phyloP scores from a whole-genome alignment of 2,888 invertebrate species.

The Drosophila nigricruria region DNA sequence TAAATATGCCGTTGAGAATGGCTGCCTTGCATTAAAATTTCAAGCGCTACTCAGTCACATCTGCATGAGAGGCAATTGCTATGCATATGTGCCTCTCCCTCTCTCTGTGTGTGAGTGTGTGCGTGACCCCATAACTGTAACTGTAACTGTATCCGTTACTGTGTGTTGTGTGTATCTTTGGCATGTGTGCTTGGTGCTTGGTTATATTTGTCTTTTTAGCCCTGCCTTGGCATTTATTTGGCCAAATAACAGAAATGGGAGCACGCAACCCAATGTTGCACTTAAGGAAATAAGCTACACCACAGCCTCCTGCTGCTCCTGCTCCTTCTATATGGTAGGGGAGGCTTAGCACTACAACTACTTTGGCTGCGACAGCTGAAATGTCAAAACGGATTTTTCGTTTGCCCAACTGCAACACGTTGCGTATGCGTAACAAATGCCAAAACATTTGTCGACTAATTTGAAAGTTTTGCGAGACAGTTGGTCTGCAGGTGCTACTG shows the following conservation, averaged over 20 bases:
- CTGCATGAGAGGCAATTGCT: slow-evolving; percentile 65
- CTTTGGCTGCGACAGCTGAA: slow-evolving; percentile 2
- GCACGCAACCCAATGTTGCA: slow-evolving; percentile 70
- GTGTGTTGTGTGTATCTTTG: slow-evolving; percentile 16
- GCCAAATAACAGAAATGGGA: slow-evolving; percentile 37
- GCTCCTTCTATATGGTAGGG: background rate
- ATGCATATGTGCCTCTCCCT: slow-evolving; percentile 21
- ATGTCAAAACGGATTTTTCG: slow-evolving; percentile 38
- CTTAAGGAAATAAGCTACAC: slow-evolving; percentile 69
- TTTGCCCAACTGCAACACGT: slow-evolving; percentile 26
- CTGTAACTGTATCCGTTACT: slow-evolving; percentile 29
- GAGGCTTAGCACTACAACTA: background rate
- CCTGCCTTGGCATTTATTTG: slow-evolving; percentile 68
- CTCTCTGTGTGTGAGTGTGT: slow-evolving; percentile 39
- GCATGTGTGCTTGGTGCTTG: slow-evolving; percentile 16
- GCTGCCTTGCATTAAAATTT: slow-evolving; percentile 79
- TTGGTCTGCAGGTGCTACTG: background rate
- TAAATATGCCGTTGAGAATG: slow-evolving; percentile 78
- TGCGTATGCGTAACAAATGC: slow-evolving; percentile 56
- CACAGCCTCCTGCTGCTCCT: background rate
- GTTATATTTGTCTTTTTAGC: slow-evolving; percentile 66
- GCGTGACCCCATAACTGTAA: slow-evolving; percentile 64
- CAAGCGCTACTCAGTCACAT: slow-evolving; percentile 73
- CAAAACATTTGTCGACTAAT: slow-evolving; percentile 52
- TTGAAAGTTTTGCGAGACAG: slow-evolving; percentile 23